phyloP scores from a whole-genome alignment of 35 echinoderm and acorn worm species.

The Apostichopus parvimensis region DNA sequence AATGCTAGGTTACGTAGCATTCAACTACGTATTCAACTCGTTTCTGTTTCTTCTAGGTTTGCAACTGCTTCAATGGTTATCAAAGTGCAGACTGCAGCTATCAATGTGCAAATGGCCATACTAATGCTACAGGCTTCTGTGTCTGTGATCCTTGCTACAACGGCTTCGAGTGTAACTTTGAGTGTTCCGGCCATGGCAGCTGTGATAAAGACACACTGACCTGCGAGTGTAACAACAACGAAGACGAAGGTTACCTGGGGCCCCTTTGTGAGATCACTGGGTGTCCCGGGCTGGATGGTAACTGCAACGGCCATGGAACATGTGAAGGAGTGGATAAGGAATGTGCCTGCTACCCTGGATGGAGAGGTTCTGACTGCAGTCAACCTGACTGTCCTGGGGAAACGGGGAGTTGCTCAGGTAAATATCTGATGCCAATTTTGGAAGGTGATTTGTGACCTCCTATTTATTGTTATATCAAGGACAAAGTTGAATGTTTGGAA shows the following conservation, averaged over 20 bases:
- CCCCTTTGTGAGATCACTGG: constrained; percentile 71
- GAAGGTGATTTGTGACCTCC: too few relatives aligned
- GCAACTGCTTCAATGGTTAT: not conserved
- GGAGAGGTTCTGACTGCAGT: constrained; percentile 75
- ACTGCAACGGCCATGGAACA: constrained; percentile 69
- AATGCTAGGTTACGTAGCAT: too few relatives aligned
- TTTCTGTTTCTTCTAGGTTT: not conserved
- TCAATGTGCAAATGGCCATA: constrained; percentile 9
- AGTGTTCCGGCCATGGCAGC: constrained; percentile 75
- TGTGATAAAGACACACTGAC: constrained; percentile 54
- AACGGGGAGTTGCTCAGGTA: constrained; percentile 73
- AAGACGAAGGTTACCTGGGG: constrained; percentile 56
- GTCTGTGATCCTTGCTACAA: constrained; percentile 80
- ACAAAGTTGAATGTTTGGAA: too few relatives aligned
- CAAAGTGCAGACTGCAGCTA: constrained; percentile 61
- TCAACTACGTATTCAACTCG: too few relatives aligned
- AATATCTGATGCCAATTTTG: not conserved
- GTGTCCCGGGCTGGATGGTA: constrained; percentile 75
- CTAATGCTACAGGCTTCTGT: constrained; percentile 59
- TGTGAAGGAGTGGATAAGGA: constrained; percentile 60
- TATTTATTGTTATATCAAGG: too few relatives aligned
- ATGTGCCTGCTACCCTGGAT: constrained; percentile 37
- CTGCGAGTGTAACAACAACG: constrained; percentile 64
- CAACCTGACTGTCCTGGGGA: constrained; percentile 68
- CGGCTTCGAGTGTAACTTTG: constrained; percentile 76